phyloP scores from a whole-genome alignment of 64 coral and sea anemone genomes.

The Orbicella faveolata region DNA sequence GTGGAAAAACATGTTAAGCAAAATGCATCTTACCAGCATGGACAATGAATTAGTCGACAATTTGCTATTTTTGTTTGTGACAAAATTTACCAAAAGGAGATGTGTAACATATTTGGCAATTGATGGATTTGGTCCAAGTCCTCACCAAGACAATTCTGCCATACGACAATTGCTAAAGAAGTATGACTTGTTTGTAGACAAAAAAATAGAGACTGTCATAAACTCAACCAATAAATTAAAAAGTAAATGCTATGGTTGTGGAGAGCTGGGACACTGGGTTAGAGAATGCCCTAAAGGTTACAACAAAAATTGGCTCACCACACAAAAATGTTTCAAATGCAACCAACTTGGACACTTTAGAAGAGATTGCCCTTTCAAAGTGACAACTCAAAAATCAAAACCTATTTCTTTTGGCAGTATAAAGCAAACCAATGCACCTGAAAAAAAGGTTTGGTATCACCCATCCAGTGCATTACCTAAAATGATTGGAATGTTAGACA shows the following conservation, averaged over 20 bases:
- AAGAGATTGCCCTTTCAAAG: slow-evolving; percentile 34
- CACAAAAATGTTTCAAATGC: slow-evolving; percentile 34
- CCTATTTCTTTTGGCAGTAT: neutral
- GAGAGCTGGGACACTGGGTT: slow-evolving; percentile 1
- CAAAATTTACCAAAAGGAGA: slow-evolving; percentile 43
- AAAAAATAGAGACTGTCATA: too few species aligned
- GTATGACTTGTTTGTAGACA: too few species aligned
- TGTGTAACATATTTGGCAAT: slow-evolving; percentile 40
- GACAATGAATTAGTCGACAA: neutral
- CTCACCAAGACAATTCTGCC: slow-evolving; percentile 14
- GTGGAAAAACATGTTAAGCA: too few species aligned
- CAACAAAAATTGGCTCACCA: neutral
- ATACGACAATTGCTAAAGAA: slow-evolving; percentile 22
- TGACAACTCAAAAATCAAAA: neutral
- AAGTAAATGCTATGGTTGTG: slow-evolving; percentile 26
- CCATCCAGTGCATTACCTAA: slow-evolving; percentile 13
- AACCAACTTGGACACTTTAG: slow-evolving; percentile 26
- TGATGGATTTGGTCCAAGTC: slow-evolving; percentile 21
- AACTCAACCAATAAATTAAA: too few species aligned
- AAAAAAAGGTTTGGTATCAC: slow-evolving; percentile 4
- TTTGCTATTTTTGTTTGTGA: slow-evolving; percentile 12
- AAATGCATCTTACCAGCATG: too few species aligned
- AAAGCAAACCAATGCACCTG: neutral
- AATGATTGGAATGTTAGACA: neutral
- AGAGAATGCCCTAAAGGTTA: slow-evolving; percentile 23